Evolutionary conservation across 37 sponge, comb jelly and placozoan species (phyloP).

Genomic region (Geodia barretti): DNA sequence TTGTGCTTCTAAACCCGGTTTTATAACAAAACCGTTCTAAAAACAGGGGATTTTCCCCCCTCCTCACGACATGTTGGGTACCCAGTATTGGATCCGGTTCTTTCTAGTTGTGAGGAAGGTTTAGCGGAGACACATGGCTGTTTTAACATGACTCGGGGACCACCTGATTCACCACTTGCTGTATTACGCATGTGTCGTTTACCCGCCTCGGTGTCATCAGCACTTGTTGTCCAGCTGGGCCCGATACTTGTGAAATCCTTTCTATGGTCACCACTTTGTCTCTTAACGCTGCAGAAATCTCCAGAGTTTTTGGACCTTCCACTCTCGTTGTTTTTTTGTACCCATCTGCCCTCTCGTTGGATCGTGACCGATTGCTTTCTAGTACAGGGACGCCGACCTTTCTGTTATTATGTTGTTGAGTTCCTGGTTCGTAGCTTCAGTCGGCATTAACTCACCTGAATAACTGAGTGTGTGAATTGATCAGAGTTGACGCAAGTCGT

Average conservation of each 20-base stretch:
- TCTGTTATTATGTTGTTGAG: conserved; percentile 81
- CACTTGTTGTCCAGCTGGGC: conserved; percentile 90
- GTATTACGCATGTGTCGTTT: conserved; percentile 80
- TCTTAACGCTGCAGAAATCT: conserved; percentile 84
- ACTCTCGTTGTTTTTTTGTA: conserved; percentile 90
- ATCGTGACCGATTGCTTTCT: too few species aligned
- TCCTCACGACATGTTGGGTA: too few species aligned
- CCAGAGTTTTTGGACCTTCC: conserved; percentile 86
- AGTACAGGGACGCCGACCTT: conserved; percentile 93
- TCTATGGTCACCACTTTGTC: conserved; percentile 81
- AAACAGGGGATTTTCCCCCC: too few species aligned
- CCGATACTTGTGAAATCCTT: conserved; percentile 83
- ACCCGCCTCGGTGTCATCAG: conserved; percentile 90
- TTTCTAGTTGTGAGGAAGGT: conserved; percentile 80
- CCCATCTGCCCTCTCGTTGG: conserved; percentile 83
- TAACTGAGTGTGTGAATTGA: conserved; percentile 13
- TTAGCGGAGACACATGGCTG: conserved; percentile 94
- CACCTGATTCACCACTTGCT: conserved; percentile 60
- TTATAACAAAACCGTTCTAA: too few species aligned
- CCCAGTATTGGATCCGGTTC: too few species aligned
- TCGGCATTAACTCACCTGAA: conserved; percentile 58
- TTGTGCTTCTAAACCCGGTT: too few species aligned
- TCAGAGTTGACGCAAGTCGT: too few species aligned
- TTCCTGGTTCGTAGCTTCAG: conserved; percentile 87
- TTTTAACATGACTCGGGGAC: too few species aligned